Evolutionary conservation across 2,888 invertebrate species (phyloP).

Genomic region (Orthosia incerta): DNA sequence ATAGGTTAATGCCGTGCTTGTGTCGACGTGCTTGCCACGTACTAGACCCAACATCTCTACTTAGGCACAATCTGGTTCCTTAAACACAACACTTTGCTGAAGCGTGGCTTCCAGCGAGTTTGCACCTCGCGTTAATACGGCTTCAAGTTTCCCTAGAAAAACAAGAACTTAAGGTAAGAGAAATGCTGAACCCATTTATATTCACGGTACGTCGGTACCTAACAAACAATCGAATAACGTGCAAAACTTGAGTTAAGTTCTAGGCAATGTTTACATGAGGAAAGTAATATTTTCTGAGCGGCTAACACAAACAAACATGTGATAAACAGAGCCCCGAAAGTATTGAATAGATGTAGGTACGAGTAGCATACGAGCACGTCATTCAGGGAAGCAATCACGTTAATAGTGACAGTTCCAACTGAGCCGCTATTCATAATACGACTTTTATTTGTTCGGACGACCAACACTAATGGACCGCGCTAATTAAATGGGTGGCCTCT

Average conservation of each 20-base stretch:
- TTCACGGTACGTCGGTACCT: conserved; percentile 48
- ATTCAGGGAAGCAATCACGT: conserved; percentile 70
- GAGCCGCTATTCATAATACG: conserved; percentile 76
- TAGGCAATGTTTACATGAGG: conserved; percentile 51
- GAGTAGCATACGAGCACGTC: conserved; percentile 48
- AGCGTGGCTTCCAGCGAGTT: conserved; percentile 26
- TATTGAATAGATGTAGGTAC: conserved; percentile 32
- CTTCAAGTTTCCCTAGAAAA: conserved; percentile 52
- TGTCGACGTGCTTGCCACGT: conserved; percentile 27
- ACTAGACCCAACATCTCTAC: conserved; percentile 32
- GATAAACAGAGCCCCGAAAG: conserved; percentile 51
- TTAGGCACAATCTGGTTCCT: conserved; percentile 55
- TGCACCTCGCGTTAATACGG: conserved; percentile 32
- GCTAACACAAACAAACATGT: conserved; percentile 56
- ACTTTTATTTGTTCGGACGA: conserved; percentile 78
- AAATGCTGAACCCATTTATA: conserved; percentile 40
- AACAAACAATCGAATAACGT: conserved; percentile 61
- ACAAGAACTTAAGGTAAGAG: conserved; percentile 40
- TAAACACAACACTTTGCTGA: conserved; percentile 52
- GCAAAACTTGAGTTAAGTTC: conserved; percentile 49
- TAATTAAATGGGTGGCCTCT: conserved; percentile 81
- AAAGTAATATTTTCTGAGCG: conserved; percentile 54
- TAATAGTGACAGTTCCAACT: conserved; percentile 67
- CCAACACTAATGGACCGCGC: conserved; percentile 79
- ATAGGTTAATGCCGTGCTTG: conserved; percentile 59